Base-by-base conservation (phyloP, 2,888 invertebrate genomes). In the Drosophila anomelani region DNA sequence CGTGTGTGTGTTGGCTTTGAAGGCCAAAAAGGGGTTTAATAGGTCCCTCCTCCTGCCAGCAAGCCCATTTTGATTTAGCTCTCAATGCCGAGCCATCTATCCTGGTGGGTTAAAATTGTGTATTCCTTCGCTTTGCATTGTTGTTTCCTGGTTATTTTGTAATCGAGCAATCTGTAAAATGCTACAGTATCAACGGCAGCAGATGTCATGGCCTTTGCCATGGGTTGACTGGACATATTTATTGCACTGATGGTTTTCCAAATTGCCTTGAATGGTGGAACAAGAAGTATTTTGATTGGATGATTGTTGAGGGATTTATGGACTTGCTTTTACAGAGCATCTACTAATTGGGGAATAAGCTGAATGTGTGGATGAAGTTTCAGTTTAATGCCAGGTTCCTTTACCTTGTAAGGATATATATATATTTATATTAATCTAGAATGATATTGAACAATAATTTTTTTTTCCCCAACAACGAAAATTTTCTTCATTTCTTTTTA, bases 1-100 rank as follows among this genome's bases (percentile, higher is more conserved):
- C 36, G 32, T 32, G 32, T 38, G 15, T 44, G 36, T 68, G 39
- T 32, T 59, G 83, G 76, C 63, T 85, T 64, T 66, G 75, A 76
- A 78, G 77, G 69, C 77, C 77, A 68, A 81, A 81, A 81, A 71
- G 79, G 73, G 85, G 77, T 72, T 81, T 77, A 79, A 81, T 74
- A 77, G 71, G 66, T 75, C 73, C 72, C 71, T 38, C 34, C 15
- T 49, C 34, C 32, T 12, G 36, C 43, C 54, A 15, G 68, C 59
- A 75, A 56, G 67, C 66, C 53, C 29, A 49, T 72, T 82, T 77
- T 82, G 85, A 83, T 83, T 83, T 81, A 85, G 71, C 69, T 54
- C 60, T 55, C 43, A 34, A 41, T 34, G 74, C 34, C 39, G 36
- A 29, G 38, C 63, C 17, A 71, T 71, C 63, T 56, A 62, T 56